Base-by-base conservation (phyloP, 2,888 invertebrate genomes). In the Leistus spinibarbis region DNA sequence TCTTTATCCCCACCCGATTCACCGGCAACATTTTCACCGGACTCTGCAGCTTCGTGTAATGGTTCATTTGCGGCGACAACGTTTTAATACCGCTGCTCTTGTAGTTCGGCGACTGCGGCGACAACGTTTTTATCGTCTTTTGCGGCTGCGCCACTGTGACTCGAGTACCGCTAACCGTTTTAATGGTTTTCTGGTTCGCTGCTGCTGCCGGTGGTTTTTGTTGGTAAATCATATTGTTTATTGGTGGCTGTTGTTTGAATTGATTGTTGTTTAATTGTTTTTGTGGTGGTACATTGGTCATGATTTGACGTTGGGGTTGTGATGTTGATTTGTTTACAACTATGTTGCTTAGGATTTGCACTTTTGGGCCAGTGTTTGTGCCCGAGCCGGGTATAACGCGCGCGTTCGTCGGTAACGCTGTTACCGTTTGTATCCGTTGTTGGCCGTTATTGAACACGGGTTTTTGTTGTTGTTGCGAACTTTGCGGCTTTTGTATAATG, bases 281-380 rank as follows among this genome's bases (percentile, higher is more conserved):
- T 23, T 10, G 71, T 2, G 64, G 23, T 16, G 60, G 22, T 19
- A 54, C 20, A n/a, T 53, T 64, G 7, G 71, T 64, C 3, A 71
- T 54, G 7, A 71, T 24, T 63, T 71, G 71, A 10, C 71, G 71
- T 23, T 71, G 71, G 10, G 64, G 54, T 60, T 70, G 60, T 19
- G 63, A 5, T 2, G 7, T 19, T 16, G 60, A 16, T 74, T 76
- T 82, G 80, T 17, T 82, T 79, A 17, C 79, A 76, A 68, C 82
- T 80, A 7, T 82, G 80, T 72, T 86, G 71, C 84, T 82, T 22
- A 86, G 76, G 67, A 86, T 83, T 79, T 86, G 86, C n/a, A 86
- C 79, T 81, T 86, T 85, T 77, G 64, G 72, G 5, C 24, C 65
- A 1, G 27, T n/a, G 13, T 13, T 19, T 1, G 69, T 27, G 0